Conservation (phyloP, 1,140 invertebrate species). For the Temnothorax nylanderi region DNA sequence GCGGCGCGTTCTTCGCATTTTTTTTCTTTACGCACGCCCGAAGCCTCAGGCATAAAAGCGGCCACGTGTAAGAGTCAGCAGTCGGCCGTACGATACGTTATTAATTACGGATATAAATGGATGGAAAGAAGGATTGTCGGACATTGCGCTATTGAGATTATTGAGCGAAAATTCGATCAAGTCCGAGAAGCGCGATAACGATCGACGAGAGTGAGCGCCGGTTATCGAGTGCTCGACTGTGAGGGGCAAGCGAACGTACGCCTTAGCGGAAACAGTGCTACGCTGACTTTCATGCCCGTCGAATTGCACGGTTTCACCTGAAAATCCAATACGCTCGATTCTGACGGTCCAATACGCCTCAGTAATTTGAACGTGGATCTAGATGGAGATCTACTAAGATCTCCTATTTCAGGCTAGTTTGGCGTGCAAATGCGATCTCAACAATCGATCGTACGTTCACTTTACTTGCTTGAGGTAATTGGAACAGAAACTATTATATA, state of each 20-base stretch:
- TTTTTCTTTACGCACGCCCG: not conserved
- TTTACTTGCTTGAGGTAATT: constrained; percentile 3
- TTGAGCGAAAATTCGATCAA: constrained; percentile 35
- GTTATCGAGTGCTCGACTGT: not conserved
- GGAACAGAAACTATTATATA: constrained; percentile 38
- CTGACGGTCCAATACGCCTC: constrained; percentile 30
- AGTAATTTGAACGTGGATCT: constrained; percentile 41
- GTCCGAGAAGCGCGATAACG: constrained; percentile 24
- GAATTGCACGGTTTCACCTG: constrained; percentile 49
- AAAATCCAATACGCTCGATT: constrained; percentile 55
- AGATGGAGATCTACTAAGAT: constrained; percentile 20
- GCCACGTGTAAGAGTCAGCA: not conserved
- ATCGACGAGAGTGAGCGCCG: not conserved
- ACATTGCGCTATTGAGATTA: not conserved
- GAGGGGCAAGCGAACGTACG: constrained; percentile 26
- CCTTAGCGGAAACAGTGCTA: constrained; percentile 22
- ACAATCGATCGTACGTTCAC: constrained; percentile 9
- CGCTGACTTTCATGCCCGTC: constrained; percentile 44
- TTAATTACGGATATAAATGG: constrained; percentile 19
- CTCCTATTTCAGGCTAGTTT: constrained; percentile 31
- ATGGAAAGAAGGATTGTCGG: not conserved
- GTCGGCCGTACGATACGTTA: constrained; percentile 6
- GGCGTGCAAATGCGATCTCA: constrained; percentile 9
- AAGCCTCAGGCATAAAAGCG: not conserved
- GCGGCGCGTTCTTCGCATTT: not conserved